Conservation (phyloP, 1,140 invertebrate genomes). For the Heliconius congener region DNA sequence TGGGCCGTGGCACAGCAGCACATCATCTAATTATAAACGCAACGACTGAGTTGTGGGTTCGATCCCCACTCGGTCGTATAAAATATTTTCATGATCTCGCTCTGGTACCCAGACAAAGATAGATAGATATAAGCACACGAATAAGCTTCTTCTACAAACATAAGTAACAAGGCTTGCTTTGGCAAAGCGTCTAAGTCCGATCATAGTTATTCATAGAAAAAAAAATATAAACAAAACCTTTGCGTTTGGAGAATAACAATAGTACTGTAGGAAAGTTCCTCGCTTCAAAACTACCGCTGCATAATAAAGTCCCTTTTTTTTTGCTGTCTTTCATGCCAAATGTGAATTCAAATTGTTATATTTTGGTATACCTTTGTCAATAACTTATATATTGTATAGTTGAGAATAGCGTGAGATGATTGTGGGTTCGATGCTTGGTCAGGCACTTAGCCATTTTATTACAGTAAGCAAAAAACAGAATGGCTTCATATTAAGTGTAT, state of each 20-base stretch:
- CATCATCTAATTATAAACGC: no score
- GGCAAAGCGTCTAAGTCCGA: not conserved
- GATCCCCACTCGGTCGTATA: no score
- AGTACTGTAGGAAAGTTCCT: not conserved
- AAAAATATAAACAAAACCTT: not conserved
- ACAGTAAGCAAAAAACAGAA: no score
- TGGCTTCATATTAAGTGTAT: no score
- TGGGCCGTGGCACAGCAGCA: no score
- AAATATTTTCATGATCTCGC: no score
- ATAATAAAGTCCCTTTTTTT: not conserved
- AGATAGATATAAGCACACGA: not conserved
- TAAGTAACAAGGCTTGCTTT: not conserved
- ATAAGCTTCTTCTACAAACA: not conserved
- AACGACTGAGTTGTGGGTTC: no score
- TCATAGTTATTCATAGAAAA: slow-evolving; percentile 14
- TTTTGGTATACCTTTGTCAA: not conserved
- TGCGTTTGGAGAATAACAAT: slow-evolving; percentile 5
- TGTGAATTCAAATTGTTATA: not conserved
- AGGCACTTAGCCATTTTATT: no score
- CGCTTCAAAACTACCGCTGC: slow-evolving; percentile 10
- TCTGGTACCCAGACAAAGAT: not conserved
- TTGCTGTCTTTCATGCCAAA: not conserved
- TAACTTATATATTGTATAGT: no score
- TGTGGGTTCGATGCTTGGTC: no score
- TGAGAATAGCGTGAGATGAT: no score